Conservation (phyloP, 2,797 vertebrate genomes). For the Molossus molossus region DNA sequence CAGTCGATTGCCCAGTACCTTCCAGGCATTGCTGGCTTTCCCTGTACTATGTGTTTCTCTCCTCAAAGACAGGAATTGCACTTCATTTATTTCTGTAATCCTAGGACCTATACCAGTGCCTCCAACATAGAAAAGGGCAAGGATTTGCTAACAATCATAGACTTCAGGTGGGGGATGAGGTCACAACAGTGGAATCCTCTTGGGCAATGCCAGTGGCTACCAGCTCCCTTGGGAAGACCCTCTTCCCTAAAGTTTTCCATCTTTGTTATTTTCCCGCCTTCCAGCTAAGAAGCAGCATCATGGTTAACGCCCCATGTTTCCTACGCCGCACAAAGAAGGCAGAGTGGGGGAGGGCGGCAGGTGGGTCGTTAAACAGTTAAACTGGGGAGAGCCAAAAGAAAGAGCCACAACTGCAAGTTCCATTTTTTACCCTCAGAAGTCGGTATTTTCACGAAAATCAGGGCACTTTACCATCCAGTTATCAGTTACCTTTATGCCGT, state of each 20-base stretch:
- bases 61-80: background rate
- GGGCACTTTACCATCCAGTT: background rate
- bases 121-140: background rate
- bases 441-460: background rate
- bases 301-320: background rate
- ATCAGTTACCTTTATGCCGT: background rate
- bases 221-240: background rate
- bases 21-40: background rate
- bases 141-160: background rate
- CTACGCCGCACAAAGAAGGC: background rate
- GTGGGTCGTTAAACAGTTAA: background rate
- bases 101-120: background rate
- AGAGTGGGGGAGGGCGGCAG: fast-evolving
- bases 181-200: background rate
- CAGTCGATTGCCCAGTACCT: fast-evolving
- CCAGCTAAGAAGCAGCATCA: background rate
- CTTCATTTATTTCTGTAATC: background rate
- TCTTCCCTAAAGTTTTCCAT: background rate
- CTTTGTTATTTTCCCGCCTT: background rate
- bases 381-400: background rate
- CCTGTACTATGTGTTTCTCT: background rate
- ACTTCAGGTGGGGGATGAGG: background rate
- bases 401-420: background rate
- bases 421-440: background rate
- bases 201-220: background rate